phyloP scores from a whole-genome alignment of 2,888 invertebrate species.

The Cerceris ruficornis region DNA sequence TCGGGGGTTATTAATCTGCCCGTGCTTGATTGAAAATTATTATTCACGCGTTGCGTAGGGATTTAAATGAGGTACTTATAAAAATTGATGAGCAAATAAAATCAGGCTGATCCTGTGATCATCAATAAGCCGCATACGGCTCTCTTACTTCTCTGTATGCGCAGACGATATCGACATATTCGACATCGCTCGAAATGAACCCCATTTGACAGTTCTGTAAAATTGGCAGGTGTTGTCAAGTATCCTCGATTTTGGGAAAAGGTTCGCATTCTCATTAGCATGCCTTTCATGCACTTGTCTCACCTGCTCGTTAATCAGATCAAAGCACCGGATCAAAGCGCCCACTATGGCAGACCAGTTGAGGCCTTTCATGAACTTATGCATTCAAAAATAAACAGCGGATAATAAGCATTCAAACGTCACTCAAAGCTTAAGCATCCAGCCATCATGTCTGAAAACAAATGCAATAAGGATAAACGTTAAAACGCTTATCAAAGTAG shows the following conservation, averaged over 20 bases:
- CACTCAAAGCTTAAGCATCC: too few relatives aligned
- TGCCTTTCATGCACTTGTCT: constrained; percentile 3
- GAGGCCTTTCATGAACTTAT: too few relatives aligned
- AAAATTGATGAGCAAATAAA: constrained; percentile 41
- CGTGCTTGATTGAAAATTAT: constrained; percentile 12
- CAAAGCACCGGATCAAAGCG: neutral
- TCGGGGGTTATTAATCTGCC: too few relatives aligned
- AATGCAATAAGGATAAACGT: too few relatives aligned
- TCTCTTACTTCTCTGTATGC: constrained; percentile 17
- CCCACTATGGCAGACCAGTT: too few relatives aligned
- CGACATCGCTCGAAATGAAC: constrained; percentile 38
- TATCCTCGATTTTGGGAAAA: constrained; percentile 38
- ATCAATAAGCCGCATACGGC: constrained; percentile 31
- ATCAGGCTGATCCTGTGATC: constrained; percentile 24
- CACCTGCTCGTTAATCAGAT: constrained; percentile 27
- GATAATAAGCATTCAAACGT: too few relatives aligned
- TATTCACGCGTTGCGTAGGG: constrained; percentile 5
- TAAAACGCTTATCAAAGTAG: too few relatives aligned
- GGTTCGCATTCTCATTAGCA: constrained; percentile 43
- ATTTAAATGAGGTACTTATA: constrained; percentile 24
- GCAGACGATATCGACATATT: constrained; percentile 48
- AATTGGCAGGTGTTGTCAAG: constrained; percentile 52
- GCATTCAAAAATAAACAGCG: too few relatives aligned
- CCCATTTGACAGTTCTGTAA: constrained; percentile 41
- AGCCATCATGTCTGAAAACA: too few relatives aligned